Evolutionary conservation across 2,888 invertebrate species (phyloP).

Genomic region (Lasioglossum villosulum): DNA sequence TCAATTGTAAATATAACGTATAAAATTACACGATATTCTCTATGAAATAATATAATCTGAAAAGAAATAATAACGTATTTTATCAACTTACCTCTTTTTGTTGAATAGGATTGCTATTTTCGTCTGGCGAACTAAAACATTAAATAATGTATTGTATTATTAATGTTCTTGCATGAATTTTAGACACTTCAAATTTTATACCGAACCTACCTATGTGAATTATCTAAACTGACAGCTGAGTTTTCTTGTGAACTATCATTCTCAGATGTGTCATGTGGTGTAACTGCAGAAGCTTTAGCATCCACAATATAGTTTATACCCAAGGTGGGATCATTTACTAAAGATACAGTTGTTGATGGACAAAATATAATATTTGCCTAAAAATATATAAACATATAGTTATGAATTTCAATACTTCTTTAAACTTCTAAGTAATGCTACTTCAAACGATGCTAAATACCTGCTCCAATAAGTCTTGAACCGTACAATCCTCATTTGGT

Average conservation of each 20-base stretch:
- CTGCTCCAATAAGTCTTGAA: slow-evolving; percentile 93
- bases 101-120: slow-evolving; percentile 75
- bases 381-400: slow-evolving; percentile 8
- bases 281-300: slow-evolving; percentile 85
- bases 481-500: slow-evolving; percentile 92
- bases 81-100: slow-evolving; percentile 73
- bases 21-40: not conserved
- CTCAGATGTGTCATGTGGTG: slow-evolving; percentile 61
- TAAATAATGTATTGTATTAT: slow-evolving; percentile 18
- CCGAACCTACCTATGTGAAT: slow-evolving; percentile 52
- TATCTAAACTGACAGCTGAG: slow-evolving; percentile 43
- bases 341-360: slow-evolving; percentile 90
- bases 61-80: not conserved
- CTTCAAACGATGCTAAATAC: slow-evolving; percentile 81
- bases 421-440: not conserved
- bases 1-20: not conserved
- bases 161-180: not conserved
- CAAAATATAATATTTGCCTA: slow-evolving; percentile 90
- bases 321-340: slow-evolving; percentile 90
- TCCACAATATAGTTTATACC: slow-evolving; percentile 93
- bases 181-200: not conserved
- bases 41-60: slow-evolving; percentile 9
- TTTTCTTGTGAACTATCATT: slow-evolving; percentile 60
- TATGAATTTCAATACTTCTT: slow-evolving; percentile 42
- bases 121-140: slow-evolving; percentile 73